Conservation (phyloP, 2,113 vertebrate genomes). For the Mormyrus lacerda region DNA sequence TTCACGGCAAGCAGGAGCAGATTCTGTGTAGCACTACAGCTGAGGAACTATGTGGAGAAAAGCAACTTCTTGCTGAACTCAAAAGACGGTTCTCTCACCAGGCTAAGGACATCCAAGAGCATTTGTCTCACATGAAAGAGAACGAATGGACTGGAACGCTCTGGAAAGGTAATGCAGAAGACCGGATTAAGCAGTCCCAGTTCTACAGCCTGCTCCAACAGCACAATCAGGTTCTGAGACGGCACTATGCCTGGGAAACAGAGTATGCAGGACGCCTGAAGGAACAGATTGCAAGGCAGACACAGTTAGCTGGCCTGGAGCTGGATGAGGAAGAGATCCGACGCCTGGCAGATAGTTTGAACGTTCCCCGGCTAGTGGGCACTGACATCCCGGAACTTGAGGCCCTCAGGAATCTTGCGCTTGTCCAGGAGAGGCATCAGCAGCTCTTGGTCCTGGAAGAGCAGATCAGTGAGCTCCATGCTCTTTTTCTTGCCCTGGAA, state of each 20-base stretch:
- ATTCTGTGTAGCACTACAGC: slow-evolving; percentile 50
- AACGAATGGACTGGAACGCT: slow-evolving; percentile 3
- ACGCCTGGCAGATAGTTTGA: slow-evolving; percentile 32
- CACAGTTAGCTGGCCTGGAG: slow-evolving; percentile 45
- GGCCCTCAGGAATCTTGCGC: slow-evolving; percentile 39
- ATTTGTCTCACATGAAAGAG: slow-evolving; percentile 30
- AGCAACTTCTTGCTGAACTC: slow-evolving; percentile 28
- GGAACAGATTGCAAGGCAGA: slow-evolving; percentile 50
- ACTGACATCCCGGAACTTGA: slow-evolving; percentile 41
- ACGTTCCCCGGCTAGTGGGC: slow-evolving; percentile 43
- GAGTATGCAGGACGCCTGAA: slow-evolving; percentile 44
- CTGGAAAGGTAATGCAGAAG: slow-evolving; percentile 18
- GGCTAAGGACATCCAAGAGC: slow-evolving; percentile 39
- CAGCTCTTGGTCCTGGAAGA: slow-evolving; percentile 56
- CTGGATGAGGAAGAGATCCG: slow-evolving; percentile 40
- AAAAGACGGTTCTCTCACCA: slow-evolving; percentile 36
- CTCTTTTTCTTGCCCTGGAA: slow-evolving; percentile 51
- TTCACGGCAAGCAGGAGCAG: slow-evolving; percentile 41
- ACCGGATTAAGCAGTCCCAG: slow-evolving; percentile 45
- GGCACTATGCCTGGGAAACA: slow-evolving; percentile 46
- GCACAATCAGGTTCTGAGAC: slow-evolving; percentile 33
- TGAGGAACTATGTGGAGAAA: slow-evolving; percentile 33
- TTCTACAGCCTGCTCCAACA: slow-evolving; percentile 38
- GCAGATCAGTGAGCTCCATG: slow-evolving; percentile 46
- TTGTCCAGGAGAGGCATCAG: slow-evolving; percentile 40